Evolutionary conservation across 2,888 invertebrate species (phyloP).

Genomic region (Mellilla xanthometata): DNA sequence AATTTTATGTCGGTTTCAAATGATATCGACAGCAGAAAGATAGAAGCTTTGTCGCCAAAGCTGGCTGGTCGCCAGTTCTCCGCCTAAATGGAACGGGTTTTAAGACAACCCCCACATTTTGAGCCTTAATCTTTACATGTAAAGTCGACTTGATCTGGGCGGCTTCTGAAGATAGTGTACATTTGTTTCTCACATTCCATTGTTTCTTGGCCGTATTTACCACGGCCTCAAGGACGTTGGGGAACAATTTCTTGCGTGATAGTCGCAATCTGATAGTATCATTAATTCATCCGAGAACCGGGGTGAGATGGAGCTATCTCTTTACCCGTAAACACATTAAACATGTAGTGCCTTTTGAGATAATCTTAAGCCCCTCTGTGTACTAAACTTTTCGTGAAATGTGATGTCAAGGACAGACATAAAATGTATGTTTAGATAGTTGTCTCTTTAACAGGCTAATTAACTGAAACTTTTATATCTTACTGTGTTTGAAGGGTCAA

Average conservation of each 20-base stretch:
- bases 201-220: constrained; percentile 23
- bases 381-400: too few relatives aligned
- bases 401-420: too few relatives aligned
- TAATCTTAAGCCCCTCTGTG: too few relatives aligned
- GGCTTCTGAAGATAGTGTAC: constrained; percentile 5
- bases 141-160: constrained; percentile 18
- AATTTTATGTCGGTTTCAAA: constrained; percentile 44
- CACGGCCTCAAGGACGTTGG: constrained; percentile 25
- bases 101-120: constrained; percentile 18
- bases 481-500: too few relatives aligned
- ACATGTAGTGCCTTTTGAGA: background rate
- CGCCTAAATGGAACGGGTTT: constrained; percentile 36
- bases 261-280: constrained; percentile 28
- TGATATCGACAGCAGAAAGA: constrained; percentile 56
- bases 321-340: constrained; percentile 18
- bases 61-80: constrained; percentile 57
- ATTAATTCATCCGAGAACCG: constrained; percentile 22
- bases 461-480: too few relatives aligned
- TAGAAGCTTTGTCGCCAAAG: constrained; percentile 50
- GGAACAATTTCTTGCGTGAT: constrained; percentile 27
- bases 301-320: constrained; percentile 16
- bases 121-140: constrained; percentile 26
- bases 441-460: too few relatives aligned
- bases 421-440: too few relatives aligned
- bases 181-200: constrained; percentile 16